Evolutionary conservation across 2,113 vertebrate species (phyloP).

Genomic region (Sander vitreus): DNA sequence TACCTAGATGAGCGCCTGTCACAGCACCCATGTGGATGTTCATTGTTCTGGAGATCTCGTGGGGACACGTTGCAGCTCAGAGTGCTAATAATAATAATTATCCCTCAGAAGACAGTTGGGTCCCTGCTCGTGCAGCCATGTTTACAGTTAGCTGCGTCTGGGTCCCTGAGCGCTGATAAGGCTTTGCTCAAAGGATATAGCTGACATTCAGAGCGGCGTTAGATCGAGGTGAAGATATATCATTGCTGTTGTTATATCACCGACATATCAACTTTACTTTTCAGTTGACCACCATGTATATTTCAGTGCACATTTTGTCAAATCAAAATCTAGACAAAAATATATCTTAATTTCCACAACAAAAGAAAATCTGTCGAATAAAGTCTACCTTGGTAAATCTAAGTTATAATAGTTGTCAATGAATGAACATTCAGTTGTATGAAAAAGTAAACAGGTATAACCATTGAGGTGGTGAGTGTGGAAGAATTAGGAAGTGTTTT

Average conservation of each 20-base stretch:
- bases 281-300: neutral
- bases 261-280: neutral
- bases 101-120: slow-evolving; percentile 50
- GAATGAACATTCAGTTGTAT: neutral
- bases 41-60: slow-evolving; percentile 51
- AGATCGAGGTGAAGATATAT: neutral
- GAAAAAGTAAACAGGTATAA: neutral
- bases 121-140: slow-evolving; percentile 52
- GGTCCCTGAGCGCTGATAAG: slow-evolving; percentile 35
- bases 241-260: neutral
- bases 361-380: too few species aligned
- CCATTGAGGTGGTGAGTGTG: neutral
- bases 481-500: neutral
- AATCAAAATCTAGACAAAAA: neutral
- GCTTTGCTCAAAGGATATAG: slow-evolving; percentile 18
- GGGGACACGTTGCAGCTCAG: slow-evolving; percentile 51
- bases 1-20: slow-evolving; percentile 51
- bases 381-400: neutral
- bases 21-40: slow-evolving; percentile 56
- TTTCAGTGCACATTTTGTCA: too few species aligned
- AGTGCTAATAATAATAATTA: slow-evolving; percentile 81
- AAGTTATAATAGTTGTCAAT: neutral
- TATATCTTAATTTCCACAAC: neutral
- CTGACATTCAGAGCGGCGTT: slow-evolving; percentile 28
- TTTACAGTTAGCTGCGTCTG: slow-evolving; percentile 52